Base-by-base conservation (phyloP, 1,140 invertebrate species). In the Maniola jurtina region DNA sequence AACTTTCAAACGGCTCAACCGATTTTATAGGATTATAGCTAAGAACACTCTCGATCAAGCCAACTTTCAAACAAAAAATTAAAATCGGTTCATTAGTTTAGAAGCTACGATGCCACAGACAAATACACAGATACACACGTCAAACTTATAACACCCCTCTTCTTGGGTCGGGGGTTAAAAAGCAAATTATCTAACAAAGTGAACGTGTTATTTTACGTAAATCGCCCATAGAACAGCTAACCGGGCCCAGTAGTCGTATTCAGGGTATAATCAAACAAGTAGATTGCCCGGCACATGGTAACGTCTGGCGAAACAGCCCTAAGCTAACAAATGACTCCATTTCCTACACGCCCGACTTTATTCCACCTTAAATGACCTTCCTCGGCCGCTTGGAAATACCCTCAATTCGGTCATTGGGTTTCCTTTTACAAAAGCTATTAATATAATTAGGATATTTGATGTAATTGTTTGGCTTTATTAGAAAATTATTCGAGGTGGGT, bases 291-390 rank as follows among this genome's bases (percentile, higher is more conserved):
- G 55, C 56, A 50, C 52, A 61, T 56, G 56, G 50, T 50, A 38
- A 16, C 33, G 61, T 63, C 66, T 64, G 60, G 57, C 72, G 66
- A 65, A 68, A 72, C 70, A 72, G 61, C 64, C 73, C 71, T 75
- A 75, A 75, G 68, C 73, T 69, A 75, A 75, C 73, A 75, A 63
- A 70, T 73, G 63, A 52, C 54, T 71, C 63, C 54, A 57, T 63
- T 72, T 47, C 68, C 54, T 47, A 52, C 60, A 71, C 35, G 14
- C 60, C 55, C 7, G 38, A 35, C 42, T 65, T 60, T 63, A 66
- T 72, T 72, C 69, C 71, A 66, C 71, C 38, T 64, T 56, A 64
- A 72, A 69, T 56, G 61, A 48, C 59, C 63, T 9, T 10, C 15
- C 52, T 42, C 61, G 13, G 52, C 62, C 45, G 16, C 36, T 36